These are phyloP conservation scores for Melanerpes aurifrons DNA, from an alignment of 2,113 vertebrate genomes.

Conservation along the genomic window DNA sequence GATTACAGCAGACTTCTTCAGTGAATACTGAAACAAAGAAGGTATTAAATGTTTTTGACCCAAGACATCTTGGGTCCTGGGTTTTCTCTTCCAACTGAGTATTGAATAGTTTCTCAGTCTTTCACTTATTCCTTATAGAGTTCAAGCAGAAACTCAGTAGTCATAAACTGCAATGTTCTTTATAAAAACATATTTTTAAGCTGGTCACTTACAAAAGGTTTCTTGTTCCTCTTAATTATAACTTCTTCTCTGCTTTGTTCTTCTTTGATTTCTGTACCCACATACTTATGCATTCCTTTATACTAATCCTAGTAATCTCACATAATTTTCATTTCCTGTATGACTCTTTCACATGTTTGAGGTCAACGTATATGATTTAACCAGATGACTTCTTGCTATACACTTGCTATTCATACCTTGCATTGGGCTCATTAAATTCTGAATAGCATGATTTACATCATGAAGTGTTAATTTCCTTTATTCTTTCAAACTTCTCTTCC, in stretches of 20 bases:
- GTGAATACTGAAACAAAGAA: not conserved
- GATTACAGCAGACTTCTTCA: not conserved
- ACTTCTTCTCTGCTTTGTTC: not conserved
- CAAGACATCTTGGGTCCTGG: not conserved
- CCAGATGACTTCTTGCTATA: slow-evolving; percentile 31
- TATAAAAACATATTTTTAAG: not conserved
- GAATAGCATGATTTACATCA: slow-evolving; percentile 15
- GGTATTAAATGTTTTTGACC: not conserved
- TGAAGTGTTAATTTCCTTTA: slow-evolving; percentile 7
- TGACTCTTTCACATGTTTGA: not conserved
- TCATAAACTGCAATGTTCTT: slow-evolving; percentile 1
- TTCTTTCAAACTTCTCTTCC: slow-evolving; percentile 3
- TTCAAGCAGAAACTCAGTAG: not conserved
- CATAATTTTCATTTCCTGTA: slow-evolving; percentile 54
- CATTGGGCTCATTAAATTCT: slow-evolving; percentile 18
- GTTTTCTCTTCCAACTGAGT: not conserved
- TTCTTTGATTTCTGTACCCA: slow-evolving; percentile 22
- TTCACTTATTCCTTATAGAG: not conserved
- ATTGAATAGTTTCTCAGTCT: not conserved
- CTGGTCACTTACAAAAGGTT: not conserved
- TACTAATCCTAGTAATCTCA: slow-evolving; percentile 37
- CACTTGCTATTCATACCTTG: not conserved
- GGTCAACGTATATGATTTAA: slow-evolving; percentile 32
- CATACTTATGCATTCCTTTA: slow-evolving; percentile 16
- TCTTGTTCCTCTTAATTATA: not conserved